Evolutionary conservation across 2,888 invertebrate genomes (phyloP).

Genomic region (Pyrgus malvae): DNA sequence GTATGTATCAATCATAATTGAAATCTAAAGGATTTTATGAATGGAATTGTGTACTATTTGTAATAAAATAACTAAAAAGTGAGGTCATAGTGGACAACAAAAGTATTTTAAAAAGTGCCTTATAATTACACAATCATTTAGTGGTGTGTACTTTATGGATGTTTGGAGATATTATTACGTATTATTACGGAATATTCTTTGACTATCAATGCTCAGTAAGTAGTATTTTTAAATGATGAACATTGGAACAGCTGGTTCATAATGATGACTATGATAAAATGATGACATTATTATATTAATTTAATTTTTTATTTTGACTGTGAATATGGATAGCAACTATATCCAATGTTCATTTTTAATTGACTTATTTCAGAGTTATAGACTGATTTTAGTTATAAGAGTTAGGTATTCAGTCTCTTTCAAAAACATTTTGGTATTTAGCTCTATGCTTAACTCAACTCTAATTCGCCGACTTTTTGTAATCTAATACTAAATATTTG

Average conservation of each 20-base stretch:
- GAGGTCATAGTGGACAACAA: too few species aligned
- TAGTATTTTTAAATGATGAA: not conserved
- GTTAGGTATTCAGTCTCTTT: conserved; percentile 59
- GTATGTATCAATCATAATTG: too few species aligned
- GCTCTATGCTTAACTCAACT: conserved; percentile 7
- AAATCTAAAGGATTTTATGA: too few species aligned
- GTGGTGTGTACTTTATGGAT: not conserved
- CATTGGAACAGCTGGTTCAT: not conserved
- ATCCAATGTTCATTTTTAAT: conserved; percentile 9
- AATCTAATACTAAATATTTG: conserved; percentile 19
- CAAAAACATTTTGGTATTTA: conserved; percentile 9
- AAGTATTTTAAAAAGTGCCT: not conserved
- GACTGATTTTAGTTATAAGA: conserved; percentile 78
- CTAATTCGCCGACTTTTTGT: not conserved
- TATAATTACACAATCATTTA: not conserved
- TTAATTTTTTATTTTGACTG: too few species aligned
- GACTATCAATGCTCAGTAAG: conserved; percentile 14
- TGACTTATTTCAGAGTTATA: conserved; percentile 71
- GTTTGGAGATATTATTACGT: not conserved
- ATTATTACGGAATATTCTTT: not conserved
- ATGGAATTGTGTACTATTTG: too few species aligned
- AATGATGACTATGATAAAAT: not conserved
- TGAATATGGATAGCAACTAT: not conserved
- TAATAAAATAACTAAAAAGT: too few species aligned
- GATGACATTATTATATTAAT: not conserved